Conservation (phyloP, 2,888 invertebrate species). For the Choristoneura rosaceana region DNA sequence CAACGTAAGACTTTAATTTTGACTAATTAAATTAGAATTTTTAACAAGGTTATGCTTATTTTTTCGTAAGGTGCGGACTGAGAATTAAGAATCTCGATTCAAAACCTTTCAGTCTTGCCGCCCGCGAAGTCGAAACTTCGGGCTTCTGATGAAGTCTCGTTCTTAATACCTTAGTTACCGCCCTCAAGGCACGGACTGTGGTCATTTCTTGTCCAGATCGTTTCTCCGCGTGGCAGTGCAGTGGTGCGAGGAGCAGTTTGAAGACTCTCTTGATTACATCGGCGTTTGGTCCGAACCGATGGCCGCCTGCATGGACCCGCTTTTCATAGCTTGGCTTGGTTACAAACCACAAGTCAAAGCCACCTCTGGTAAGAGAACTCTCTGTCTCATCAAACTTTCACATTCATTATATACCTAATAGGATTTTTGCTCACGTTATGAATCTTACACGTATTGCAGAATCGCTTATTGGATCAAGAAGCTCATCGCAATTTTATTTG, state of each 20-base stretch:
- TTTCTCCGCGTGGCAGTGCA: slow-evolving; percentile 66
- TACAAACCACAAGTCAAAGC: slow-evolving; percentile 72
- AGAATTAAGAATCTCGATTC: too few relatives aligned
- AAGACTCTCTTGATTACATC: slow-evolving; percentile 61
- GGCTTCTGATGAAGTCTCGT: too few relatives aligned
- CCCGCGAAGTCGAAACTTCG: too few relatives aligned
- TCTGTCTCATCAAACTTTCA: not conserved
- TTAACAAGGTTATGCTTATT: too few relatives aligned
- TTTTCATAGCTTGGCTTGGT: slow-evolving; percentile 87
- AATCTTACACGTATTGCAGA: not conserved
- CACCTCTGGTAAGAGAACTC: slow-evolving; percentile 49
- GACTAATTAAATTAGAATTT: too few relatives aligned
- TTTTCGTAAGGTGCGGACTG: too few relatives aligned
- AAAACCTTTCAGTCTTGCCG: too few relatives aligned
- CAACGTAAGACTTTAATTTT: slow-evolving; percentile 57
- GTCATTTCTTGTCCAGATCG: slow-evolving; percentile 54
- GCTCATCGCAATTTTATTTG: slow-evolving; percentile 50
- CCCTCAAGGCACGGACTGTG: too few relatives aligned
- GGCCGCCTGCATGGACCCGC: slow-evolving; percentile 83
- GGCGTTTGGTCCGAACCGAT: slow-evolving; percentile 68
- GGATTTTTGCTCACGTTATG: not conserved
- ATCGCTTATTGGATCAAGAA: slow-evolving; percentile 32
- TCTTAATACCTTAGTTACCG: not conserved
- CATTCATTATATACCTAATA: too few relatives aligned
- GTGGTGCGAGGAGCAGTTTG: slow-evolving; percentile 53